These are phyloP conservation scores for Xenopus laevis DNA, from an alignment of 2,113 vertebrate genomes.

Conservation along the genomic window DNA sequence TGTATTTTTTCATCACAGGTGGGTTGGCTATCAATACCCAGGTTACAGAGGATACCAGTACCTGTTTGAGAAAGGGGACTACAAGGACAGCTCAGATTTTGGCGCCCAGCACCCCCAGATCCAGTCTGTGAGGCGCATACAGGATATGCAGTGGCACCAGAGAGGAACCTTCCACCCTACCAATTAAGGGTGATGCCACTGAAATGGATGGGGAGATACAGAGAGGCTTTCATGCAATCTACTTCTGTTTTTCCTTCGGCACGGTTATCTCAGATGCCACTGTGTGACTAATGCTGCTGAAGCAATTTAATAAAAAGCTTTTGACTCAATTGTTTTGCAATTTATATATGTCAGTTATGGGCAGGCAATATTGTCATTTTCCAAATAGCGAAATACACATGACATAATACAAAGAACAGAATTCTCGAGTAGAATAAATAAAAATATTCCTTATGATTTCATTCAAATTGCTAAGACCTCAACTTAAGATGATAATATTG, in stretches of 20 bases:
- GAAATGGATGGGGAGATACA: constrained; percentile 35
- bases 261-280: constrained; percentile 41
- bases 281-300: constrained; percentile 52
- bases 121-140: constrained; percentile 91
- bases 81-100: constrained; percentile 87
- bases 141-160: constrained; percentile 95
- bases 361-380: too few species aligned
- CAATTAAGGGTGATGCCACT: constrained; percentile 60
- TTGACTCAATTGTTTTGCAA: constrained; percentile 39
- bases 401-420: too few species aligned
- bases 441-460: too few species aligned
- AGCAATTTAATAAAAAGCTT: constrained; percentile 61
- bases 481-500: too few species aligned
- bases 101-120: constrained; percentile 90
- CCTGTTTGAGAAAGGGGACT: constrained; percentile 95
- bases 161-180: constrained; percentile 82
- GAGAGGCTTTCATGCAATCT: constrained; percentile 42
- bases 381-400: too few species aligned
- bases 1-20: constrained; percentile 61
- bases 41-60: constrained; percentile 94
- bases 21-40: constrained; percentile 94
- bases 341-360: too few species aligned
- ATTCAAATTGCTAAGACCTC: too few species aligned
- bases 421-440: too few species aligned
- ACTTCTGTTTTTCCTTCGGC: constrained; percentile 44